A percentile compares a stretch with the other conserved stretches of the same genome.
Conservation (phyloP, 2,888 invertebrate species). For the Eudemis profundana region DNA sequence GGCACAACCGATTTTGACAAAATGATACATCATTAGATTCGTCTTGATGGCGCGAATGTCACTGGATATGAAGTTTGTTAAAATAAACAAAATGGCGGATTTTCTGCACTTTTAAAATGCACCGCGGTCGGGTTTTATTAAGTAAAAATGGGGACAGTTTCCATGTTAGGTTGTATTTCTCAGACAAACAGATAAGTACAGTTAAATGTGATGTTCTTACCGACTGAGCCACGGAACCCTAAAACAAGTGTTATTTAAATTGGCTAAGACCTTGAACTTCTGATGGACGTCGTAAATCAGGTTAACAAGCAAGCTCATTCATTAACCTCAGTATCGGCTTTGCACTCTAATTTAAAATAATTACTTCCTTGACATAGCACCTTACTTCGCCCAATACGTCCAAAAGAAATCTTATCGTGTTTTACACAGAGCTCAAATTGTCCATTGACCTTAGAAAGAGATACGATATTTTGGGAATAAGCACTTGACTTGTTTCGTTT, state of each 20-base stretch:
- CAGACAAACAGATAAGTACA: too few species aligned
- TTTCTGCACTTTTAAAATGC: too few species aligned
- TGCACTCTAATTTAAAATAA: constrained; percentile 25
- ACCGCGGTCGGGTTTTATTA: too few species aligned
- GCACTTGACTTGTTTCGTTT: constrained; percentile 3
- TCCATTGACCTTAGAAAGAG: not conserved
- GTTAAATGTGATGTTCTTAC: too few species aligned
- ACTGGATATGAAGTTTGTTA: too few species aligned
- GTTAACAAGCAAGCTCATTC: constrained; percentile 21
- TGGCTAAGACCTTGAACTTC: constrained; percentile 21
- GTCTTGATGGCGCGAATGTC: too few species aligned
- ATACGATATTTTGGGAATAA: not conserved
- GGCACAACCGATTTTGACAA: too few species aligned
- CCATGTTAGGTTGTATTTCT: too few species aligned
- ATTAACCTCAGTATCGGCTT: constrained; percentile 27
- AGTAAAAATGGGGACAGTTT: too few species aligned
- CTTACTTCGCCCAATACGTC: not conserved
- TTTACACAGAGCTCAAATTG: not conserved
- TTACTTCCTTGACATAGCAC: not conserved
- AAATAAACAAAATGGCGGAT: too few species aligned
- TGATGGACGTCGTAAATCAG: constrained; percentile 25
- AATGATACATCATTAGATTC: too few species aligned
- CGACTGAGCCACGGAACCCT: too few species aligned
- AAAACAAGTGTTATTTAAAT: not conserved
- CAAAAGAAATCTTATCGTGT: not conserved